Conservation (phyloP, 2,888 invertebrate species). For the Nebria salina region DNA sequence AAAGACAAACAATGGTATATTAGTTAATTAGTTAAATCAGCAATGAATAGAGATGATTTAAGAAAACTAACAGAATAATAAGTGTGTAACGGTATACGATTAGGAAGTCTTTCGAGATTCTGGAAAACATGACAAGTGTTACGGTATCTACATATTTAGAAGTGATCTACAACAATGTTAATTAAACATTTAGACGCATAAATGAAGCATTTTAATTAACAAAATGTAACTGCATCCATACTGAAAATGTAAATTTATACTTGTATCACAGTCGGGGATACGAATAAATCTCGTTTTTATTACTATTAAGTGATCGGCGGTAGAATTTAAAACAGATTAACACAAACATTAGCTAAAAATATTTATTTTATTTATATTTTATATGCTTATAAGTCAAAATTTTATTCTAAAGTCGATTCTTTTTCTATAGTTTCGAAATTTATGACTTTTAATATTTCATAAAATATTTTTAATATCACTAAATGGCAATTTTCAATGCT, state of each 20-base stretch:
- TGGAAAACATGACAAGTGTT: not conserved
- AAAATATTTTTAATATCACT: not conserved
- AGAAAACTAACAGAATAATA: not conserved
- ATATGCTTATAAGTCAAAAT: not conserved
- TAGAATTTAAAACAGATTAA: not conserved
- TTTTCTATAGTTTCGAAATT: not conserved
- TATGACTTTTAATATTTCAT: not conserved
- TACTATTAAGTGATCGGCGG: not conserved
- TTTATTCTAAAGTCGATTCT: not conserved
- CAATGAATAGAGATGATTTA: not conserved
- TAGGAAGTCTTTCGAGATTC: not conserved
- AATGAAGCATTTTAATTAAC: constrained; percentile 18
- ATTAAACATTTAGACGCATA: constrained; percentile 14
- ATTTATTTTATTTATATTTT: not conserved
- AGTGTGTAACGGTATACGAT: not conserved
- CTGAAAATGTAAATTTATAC: constrained; percentile 16
- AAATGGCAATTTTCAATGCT: not conserved
- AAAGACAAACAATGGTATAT: not conserved
- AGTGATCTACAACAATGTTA: constrained; percentile 5
- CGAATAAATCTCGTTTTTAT: not conserved
- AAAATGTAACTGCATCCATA: not conserved
- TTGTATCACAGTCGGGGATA: not conserved
- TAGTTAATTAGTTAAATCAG: not conserved
- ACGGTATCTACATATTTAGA: not conserved
- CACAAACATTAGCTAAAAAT: not conserved